Conservation (phyloP, 2,888 invertebrate species). For the Macrophya alboannulata region DNA sequence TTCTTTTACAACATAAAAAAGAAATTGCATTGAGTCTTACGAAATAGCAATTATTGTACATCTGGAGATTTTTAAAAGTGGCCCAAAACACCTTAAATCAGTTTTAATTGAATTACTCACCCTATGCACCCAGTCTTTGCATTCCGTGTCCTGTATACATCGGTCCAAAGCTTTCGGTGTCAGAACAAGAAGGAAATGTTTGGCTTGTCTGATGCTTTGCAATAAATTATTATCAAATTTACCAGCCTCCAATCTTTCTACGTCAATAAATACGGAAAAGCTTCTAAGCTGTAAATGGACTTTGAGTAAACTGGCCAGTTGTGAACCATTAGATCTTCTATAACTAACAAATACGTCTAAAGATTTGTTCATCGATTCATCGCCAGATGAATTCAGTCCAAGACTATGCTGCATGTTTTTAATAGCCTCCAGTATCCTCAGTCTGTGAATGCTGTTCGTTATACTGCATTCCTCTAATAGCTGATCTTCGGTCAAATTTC, state of each 20-base stretch:
- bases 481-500: slow-evolving; percentile 95
- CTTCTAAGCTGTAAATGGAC: slow-evolving; percentile 98
- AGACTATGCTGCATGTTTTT: slow-evolving; percentile 81
- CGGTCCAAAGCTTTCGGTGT: slow-evolving; percentile 97
- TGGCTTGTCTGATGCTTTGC: slow-evolving; percentile 97
- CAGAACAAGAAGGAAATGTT: slow-evolving; percentile 97
- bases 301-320: slow-evolving; percentile 96
- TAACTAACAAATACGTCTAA: slow-evolving; percentile 99
- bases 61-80: neutral
- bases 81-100: neutral
- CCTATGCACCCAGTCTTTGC: slow-evolving; percentile 99
- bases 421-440: slow-evolving; percentile 94
- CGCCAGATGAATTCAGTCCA: slow-evolving; percentile 71
- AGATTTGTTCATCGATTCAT: slow-evolving; percentile 92
- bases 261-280: slow-evolving; percentile 98
- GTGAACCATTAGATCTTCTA: slow-evolving; percentile 97
- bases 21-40: neutral
- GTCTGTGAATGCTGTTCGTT: slow-evolving; percentile 95
- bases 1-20: too few species aligned
- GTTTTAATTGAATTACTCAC: slow-evolving; percentile 82
- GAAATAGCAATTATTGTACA: neutral
- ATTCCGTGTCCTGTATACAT: slow-evolving; percentile 94
- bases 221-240: slow-evolving; percentile 99
- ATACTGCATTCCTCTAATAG: slow-evolving; percentile 95
- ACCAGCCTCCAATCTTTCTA: slow-evolving; percentile 98